Conservation (phyloP, 2,113 vertebrate species). For the Trichechus manatus region DNA sequence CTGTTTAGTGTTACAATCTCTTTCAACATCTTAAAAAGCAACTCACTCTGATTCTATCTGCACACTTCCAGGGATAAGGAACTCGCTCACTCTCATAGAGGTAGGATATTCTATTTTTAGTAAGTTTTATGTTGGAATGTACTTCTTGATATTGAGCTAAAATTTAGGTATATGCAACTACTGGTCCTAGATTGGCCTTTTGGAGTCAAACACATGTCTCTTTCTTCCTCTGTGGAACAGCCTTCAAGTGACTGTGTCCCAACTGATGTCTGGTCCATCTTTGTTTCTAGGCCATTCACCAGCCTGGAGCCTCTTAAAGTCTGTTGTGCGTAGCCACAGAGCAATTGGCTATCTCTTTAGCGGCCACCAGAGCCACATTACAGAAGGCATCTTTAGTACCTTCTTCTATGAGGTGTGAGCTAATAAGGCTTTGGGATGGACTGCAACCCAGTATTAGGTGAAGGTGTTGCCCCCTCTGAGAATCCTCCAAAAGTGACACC, state of each 20-base stretch:
- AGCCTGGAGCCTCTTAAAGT: not conserved
- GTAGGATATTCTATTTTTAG: not conserved
- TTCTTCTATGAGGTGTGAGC: not conserved
- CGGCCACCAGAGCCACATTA: not conserved
- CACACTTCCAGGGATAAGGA: not conserved
- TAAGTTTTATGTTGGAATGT: not conserved
- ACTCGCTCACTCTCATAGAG: not conserved
- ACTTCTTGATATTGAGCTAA: not conserved
- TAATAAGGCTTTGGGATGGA: not conserved
- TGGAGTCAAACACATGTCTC: not conserved
- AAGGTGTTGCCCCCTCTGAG: not conserved
- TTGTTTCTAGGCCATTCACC: not conserved
- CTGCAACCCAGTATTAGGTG: not conserved
- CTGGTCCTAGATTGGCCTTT: not conserved
- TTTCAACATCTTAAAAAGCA: not conserved
- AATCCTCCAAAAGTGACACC: not conserved
- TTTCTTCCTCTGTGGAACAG: not conserved
- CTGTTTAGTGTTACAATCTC: not conserved
- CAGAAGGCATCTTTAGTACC: not conserved
- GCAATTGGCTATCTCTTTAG: not conserved
- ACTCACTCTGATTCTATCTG: not conserved
- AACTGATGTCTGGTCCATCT: not conserved
- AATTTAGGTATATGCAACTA: not conserved
- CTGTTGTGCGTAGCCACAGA: not conserved
- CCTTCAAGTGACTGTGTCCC: not conserved